Base-by-base conservation (phyloP, 1,140 invertebrate genomes). In the Scaptomyza montana region DNA sequence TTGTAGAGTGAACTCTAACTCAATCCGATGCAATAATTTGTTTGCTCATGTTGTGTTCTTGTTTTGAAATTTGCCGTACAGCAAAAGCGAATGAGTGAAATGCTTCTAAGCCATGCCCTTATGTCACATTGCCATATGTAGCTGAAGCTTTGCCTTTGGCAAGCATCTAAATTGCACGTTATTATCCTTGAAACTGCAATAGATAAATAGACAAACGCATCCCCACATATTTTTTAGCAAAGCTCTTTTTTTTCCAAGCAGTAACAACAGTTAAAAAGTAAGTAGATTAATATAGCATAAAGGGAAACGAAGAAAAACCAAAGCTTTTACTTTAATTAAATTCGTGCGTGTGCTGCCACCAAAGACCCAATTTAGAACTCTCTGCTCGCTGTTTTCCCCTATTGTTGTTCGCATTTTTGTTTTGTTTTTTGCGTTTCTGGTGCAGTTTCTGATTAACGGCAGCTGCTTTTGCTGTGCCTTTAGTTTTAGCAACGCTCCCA, bases 311-410 rank as follows among this genome's bases (percentile, higher is more conserved):
- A 54, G 67, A 62, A 72, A 80, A 87, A 69, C 60, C 84, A 71
- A 87, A 71, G 82, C 82, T 87, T 87, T 87, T 87, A 87, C 84
- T 87, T 89, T 87, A 87, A 87, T 87, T 87, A 87, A 87, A 87
- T 87, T 82, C 78, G 82, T 87, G 82, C 82, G 82, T 87, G 82
- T 68, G 54, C 49, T 68, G 54, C 49, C 51, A 67, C 71, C 62
- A 81, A 49, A 87, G 70, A 81, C 49, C 66, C 78, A 87, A 82
- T 86, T 86, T 78, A 78, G 78, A 78, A 69, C 82, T 74, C 62
- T 74, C 72, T 82, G 66, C 69, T 78, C 30, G 70, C 33, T 36
- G 3, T 9, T 76, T 79, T 59, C 74, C 54, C 59, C 19, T 39
- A 9, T 41, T 66, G 16, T 60, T 62, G 66, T 66, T 75, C 21